Evolutionary conservation across 1,140 invertebrate species (phyloP).

Genomic region (Diorhabda elongata): DNA sequence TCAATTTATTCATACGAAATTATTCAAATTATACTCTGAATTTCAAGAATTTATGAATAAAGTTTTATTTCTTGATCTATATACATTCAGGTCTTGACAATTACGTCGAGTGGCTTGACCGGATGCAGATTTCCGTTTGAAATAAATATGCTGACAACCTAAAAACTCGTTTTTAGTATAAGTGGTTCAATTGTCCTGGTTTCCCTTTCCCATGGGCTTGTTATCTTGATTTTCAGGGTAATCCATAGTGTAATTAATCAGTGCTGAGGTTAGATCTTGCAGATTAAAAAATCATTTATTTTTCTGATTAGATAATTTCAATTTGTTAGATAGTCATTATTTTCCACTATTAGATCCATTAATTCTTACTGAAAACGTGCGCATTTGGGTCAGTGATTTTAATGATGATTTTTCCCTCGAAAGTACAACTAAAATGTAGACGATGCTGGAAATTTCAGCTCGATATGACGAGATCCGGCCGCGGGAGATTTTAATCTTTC

Average conservation of each 20-base stretch:
- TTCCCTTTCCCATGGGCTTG: neutral
- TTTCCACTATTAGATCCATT: too few species aligned
- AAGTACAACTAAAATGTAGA: too few species aligned
- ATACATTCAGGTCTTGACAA: neutral
- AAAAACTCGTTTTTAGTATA: conserved; percentile 1
- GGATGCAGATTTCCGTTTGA: neutral
- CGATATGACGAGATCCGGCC: too few species aligned
- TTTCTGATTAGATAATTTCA: neutral
- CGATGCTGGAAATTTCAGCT: too few species aligned
- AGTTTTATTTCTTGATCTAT: neutral
- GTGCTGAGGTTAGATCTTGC: neutral
- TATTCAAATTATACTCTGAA: too few species aligned
- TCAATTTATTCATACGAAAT: too few species aligned
- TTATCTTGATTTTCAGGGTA: neutral
- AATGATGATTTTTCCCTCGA: too few species aligned
- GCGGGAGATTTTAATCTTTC: too few species aligned
- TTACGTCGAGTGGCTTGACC: neutral
- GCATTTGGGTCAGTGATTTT: too few species aligned
- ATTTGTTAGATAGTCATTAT: neutral
- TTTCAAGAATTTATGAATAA: too few species aligned
- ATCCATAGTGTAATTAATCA: conserved; percentile 1
- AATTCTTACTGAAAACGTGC: too few species aligned
- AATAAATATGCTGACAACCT: neutral
- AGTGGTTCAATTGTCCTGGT: conserved; percentile 1
- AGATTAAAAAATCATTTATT: neutral